Evolutionary conservation across 2,113 vertebrate species (phyloP), one percentile per base, ranked within the genome.

Genomic region (Zosterops japonicus): DNA sequence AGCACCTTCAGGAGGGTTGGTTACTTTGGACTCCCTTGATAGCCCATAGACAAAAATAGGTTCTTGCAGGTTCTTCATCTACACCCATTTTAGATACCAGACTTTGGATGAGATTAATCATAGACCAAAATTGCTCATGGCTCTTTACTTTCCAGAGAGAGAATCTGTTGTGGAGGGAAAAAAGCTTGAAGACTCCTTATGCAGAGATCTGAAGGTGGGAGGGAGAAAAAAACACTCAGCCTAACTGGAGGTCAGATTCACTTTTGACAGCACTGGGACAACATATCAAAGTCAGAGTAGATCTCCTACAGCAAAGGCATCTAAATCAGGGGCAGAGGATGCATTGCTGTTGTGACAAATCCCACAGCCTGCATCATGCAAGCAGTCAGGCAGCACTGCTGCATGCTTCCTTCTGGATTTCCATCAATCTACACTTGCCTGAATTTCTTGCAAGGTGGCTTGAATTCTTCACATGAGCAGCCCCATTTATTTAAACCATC

Each of bases 341-440:
- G 15, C 28, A 10, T 1, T 61, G 46, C 18, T 67, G 29, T 20
- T 56, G 22, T 52, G 41, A 49, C n/a, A 67, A 90, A 69, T 33
- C 28, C 36, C 19, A 29, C 5, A 19, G 36, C 52, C 77, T 56
- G 69, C 35, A 33, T 31, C 39, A 46, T 24, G 14, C 50, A 82
- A 47, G 27, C 3, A 3, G 14, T 11, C 36, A 87, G 53, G 15
- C 17, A 83, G 72, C 22, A 11, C 49, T 72, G 10, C 27, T 67
- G 28, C 36, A 20, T 65, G 55, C 33, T 92, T 95, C 64, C 36
- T 61, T 67, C 86, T 88, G 52, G n/a, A 46, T 50, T 78, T 82
- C 31, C 39, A 33, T 79, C 61, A 67, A 2, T 24, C 39, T 63
- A 33, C 0, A 0, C 46, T 63, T 59, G 36, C 39, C n/a, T 59